These are phyloP conservation scores for Urocyon cinereoargenteus DNA, from an alignment of 2,797 vertebrate species.

Conservation along the genomic window DNA sequence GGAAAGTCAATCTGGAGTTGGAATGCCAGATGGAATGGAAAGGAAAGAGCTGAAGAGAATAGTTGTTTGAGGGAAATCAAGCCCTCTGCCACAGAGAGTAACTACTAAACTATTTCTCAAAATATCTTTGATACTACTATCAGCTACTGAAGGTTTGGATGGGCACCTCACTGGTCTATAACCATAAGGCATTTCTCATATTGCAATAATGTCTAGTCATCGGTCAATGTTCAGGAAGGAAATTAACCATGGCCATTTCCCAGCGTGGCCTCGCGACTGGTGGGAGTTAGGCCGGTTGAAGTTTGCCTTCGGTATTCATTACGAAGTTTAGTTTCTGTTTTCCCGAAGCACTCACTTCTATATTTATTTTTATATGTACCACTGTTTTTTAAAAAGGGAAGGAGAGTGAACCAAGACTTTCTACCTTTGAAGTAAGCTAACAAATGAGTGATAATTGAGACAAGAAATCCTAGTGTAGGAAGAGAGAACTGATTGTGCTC, in stretches of 20 bases:
- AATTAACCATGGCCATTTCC: not conserved
- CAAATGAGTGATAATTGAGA: conserved; percentile 81
- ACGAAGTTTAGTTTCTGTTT: conserved; percentile 37
- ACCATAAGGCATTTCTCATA: not conserved
- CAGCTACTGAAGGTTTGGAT: not conserved
- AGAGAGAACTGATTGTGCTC: conserved; percentile 84
- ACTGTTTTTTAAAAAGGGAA: conserved; percentile 60
- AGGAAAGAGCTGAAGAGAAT: conserved; percentile 9
- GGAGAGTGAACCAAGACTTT: conserved; percentile 68
- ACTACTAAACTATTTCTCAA: not conserved
- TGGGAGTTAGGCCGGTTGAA: conserved; percentile 39
- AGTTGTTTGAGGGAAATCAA: conserved; percentile 6
- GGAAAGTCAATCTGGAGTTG: not conserved
- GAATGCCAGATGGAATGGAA: not conserved
- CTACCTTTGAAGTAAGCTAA: conserved; percentile 77
- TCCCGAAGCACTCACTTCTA: not conserved
- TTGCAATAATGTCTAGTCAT: not conserved
- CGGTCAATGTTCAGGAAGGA: conserved; percentile 21
- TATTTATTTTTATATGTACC: not conserved
- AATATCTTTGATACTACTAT: not conserved
- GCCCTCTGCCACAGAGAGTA: not conserved
- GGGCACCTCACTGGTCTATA: not conserved
- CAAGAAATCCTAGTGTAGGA: conserved; percentile 78
- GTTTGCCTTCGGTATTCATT: conserved; percentile 48
- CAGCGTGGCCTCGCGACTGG: not conserved